A percentile compares a stretch with the other conserved stretches of the same genome.
These are phyloP conservation scores for Odontamblyopus rebecca DNA, from an alignment of 2,797 vertebrate genomes.

Conservation along the genomic window DNA sequence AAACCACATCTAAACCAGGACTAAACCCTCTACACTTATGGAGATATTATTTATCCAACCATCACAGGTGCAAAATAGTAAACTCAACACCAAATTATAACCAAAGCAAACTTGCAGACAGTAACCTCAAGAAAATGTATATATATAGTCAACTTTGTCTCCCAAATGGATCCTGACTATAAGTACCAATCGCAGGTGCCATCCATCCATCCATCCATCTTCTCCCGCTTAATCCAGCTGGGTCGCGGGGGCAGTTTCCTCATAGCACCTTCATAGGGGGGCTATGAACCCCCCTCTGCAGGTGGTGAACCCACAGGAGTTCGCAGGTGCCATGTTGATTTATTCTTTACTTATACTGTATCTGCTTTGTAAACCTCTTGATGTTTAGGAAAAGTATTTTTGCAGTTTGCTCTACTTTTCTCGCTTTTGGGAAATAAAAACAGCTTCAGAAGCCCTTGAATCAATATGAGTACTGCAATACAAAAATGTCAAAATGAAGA, in stretches of 20 bases:
- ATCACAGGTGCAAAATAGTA: too few species aligned
- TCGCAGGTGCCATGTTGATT: constrained; percentile 3
- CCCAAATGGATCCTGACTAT: not conserved
- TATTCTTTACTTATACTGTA: not conserved
- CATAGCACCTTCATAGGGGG: too few species aligned
- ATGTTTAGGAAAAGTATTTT: not conserved
- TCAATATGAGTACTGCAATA: not conserved
- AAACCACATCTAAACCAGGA: not conserved
- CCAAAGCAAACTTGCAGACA: not conserved
- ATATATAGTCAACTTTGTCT: not conserved
- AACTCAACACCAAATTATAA: not conserved
- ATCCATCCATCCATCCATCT: not conserved
- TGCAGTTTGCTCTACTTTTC: constrained; percentile 9
- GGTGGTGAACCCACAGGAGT: too few species aligned
- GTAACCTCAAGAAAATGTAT: not conserved
- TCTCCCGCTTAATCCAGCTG: too few species aligned
- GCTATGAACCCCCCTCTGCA: too few species aligned
- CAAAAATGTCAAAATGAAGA: not conserved
- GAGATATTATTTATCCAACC: too few species aligned
- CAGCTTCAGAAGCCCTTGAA: not conserved
- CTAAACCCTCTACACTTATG: not conserved
- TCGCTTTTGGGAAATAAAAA: not conserved
- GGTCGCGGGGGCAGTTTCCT: too few species aligned
- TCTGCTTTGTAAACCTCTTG: not conserved
- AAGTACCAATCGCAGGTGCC: not conserved